Evolutionary conservation across 2,113 vertebrate species (phyloP).

Genomic region (Circaetus cinerascens): DNA sequence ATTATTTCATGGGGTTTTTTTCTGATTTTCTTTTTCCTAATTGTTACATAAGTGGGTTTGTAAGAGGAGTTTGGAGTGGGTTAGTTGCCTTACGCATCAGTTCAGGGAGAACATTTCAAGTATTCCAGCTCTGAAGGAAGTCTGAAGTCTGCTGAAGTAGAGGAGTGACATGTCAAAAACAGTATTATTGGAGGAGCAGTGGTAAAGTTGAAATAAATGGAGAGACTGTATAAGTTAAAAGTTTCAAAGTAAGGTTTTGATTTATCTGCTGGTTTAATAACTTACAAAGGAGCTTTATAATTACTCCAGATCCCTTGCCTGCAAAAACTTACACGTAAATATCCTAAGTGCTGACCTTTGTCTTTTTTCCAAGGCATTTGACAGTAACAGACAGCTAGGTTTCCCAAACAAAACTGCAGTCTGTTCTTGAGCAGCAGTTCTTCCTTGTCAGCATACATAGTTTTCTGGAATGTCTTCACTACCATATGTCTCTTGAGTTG

Average conservation of each 20-base stretch:
- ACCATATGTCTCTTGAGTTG: background rate
- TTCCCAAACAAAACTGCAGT: background rate
- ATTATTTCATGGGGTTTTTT: background rate
- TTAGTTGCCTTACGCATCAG: background rate
- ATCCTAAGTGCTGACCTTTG: background rate
- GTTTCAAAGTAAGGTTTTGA: background rate
- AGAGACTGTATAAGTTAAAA: background rate
- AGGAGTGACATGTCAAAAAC: background rate
- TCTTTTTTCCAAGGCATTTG: background rate
- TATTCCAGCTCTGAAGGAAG: background rate
- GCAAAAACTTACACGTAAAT: background rate
- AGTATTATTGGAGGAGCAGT: background rate
- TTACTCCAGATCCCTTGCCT: background rate
- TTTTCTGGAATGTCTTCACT: background rate
- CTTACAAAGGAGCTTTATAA: background rate
- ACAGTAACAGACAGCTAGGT: background rate
- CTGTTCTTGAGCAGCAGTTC: background rate
- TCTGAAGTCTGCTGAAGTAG: background rate
- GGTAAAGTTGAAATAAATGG: background rate
- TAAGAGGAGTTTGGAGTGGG: background rate
- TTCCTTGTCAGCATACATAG: background rate
- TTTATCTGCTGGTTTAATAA: background rate
- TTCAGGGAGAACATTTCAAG: background rate
- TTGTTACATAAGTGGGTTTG: background rate
- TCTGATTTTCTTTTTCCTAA: background rate